These are phyloP conservation scores for Mycetomoellerius zeteki DNA, from an alignment of 1,140 invertebrate genomes.

Conservation along the genomic window DNA sequence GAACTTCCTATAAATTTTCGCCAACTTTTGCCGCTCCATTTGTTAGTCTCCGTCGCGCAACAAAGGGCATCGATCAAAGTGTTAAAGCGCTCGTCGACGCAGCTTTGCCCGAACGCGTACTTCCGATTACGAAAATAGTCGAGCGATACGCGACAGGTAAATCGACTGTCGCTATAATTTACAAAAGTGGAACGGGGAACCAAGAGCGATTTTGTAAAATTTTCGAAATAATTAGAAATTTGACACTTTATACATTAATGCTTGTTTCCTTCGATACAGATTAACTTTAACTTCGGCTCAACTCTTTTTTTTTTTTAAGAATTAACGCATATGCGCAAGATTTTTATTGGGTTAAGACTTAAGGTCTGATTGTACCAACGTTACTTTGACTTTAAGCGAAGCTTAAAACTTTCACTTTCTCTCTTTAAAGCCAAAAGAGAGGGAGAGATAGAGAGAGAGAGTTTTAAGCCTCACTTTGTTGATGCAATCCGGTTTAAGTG, in stretches of 20 bases:
- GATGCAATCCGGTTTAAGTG: too few species aligned
- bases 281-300: too few species aligned
- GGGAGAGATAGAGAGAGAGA: too few species aligned
- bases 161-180: not conserved
- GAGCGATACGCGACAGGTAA: slow-evolving; percentile 46
- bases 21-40: slow-evolving; percentile 55
- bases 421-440: too few species aligned
- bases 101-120: slow-evolving; percentile 8
- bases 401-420: too few species aligned
- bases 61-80: slow-evolving; percentile 51
- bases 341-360: too few species aligned
- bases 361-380: too few species aligned
- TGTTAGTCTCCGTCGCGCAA: slow-evolving; percentile 19
- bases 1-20: slow-evolving; percentile 57
- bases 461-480: too few species aligned
- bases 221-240: slow-evolving; percentile 13
- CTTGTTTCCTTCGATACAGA: too few species aligned
- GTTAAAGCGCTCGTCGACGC: slow-evolving; percentile 44
- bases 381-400: too few species aligned
- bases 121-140: slow-evolving; percentile 46
- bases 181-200: not conserved
- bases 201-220: not conserved
- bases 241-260: not conserved
- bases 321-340: too few species aligned
- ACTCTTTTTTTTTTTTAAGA: too few species aligned